Base-by-base conservation (phyloP, 2,797 vertebrate species). In the Pantherophis alleghaniensis region DNA sequence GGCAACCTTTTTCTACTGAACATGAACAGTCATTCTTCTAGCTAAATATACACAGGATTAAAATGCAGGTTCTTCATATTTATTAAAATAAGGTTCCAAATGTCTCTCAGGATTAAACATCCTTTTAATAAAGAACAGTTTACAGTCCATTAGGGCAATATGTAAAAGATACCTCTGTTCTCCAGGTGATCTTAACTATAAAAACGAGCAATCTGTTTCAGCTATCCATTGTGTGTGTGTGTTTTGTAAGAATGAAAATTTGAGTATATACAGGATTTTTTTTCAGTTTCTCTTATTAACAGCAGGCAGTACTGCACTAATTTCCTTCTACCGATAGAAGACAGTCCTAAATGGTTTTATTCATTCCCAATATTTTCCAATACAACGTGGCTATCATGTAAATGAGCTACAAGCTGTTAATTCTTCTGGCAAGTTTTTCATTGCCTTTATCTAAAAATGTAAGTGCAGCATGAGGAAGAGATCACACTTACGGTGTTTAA, bases 401-500 rank as follows among this genome's bases (percentile, higher is more conserved):
- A 97, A 96, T 96, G 94, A 96, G 91, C 93, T 94, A 93, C 89
- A 92, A 90, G 92, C 87, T 93, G 93, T 94, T 97, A 96, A 96
- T 97, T 97, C 96, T 96, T 95, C 94, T 95, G 94, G 95, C 91
- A 94, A 74, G 60, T 91, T 94, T 96, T 96, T 95, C 95, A 94
- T 97, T 97, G 95, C 93, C 96, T 96, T 95, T 91, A 94, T 96
- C 92, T 95, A 11, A 91, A 95, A 96, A 95, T 92, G 63, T 96
- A 97, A 97, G 96, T 89, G 86, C 10, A 88, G 53, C 28, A 95
- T 95, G 90, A 93, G 86, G 95, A 96, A 95, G 94, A 16, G 55
- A 93, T n/a, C 59, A 96, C 61, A 89, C 91, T 97, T 95, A 94
- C 90, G 94, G 18, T 90, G 96, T 96, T 96, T 93, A 95, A 93